A percentile compares a stretch with the other conserved stretches of the same genome.
phyloP scores from a whole-genome alignment of 2,888 invertebrate genomes.

The Deroplatys truncata region DNA sequence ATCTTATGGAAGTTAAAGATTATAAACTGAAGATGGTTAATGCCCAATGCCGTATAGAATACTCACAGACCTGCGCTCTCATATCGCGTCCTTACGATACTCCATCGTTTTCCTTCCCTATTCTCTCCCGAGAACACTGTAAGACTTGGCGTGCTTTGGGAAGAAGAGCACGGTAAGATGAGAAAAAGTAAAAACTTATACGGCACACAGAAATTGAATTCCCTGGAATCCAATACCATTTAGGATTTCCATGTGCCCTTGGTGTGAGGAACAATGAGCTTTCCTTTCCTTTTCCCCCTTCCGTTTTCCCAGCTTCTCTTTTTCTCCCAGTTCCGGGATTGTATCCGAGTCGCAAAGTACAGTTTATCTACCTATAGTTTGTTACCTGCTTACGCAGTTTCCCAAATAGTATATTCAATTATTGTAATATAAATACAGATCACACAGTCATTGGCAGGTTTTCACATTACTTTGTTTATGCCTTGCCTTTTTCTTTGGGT shows the following conservation, averaged over 20 bases:
- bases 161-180: not conserved
- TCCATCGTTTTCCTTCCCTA: not conserved
- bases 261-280: not conserved
- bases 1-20: too few species aligned
- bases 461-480: too few species aligned
- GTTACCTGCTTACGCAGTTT: too few species aligned
- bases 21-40: too few species aligned
- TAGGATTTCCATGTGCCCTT: not conserved
- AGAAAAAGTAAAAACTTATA: not conserved
- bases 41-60: too few species aligned
- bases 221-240: not conserved
- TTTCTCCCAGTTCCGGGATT: not conserved
- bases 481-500: too few species aligned
- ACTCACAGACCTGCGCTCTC: too few species aligned
- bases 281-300: not conserved
- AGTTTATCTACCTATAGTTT: not conserved
- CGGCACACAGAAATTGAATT: not conserved
- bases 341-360: not conserved
- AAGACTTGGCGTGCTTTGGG: not conserved
- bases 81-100: too few species aligned
- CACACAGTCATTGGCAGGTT: too few species aligned
- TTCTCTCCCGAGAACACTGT: not conserved
- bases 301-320: not conserved
- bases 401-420: too few species aligned
- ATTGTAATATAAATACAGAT: too few species aligned